Evolutionary conservation across 2,113 vertebrate genomes (phyloP).

Genomic region (Pteropus alecto): DNA sequence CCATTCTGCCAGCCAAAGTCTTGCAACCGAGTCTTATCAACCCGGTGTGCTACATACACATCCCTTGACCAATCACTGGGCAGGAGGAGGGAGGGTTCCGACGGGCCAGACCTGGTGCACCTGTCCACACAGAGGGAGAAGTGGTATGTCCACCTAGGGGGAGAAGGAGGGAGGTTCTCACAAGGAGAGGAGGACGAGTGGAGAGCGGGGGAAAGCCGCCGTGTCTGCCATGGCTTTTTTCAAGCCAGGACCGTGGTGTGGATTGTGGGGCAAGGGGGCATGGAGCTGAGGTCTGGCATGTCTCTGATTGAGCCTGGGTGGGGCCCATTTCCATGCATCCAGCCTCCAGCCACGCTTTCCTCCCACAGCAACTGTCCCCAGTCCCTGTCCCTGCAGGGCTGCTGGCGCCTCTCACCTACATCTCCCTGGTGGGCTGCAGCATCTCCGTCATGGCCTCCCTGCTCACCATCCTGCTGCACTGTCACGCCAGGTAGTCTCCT

Average conservation of each 20-base stretch:
- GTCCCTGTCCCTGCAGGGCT: background rate
- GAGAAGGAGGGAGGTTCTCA: background rate
- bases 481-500: slow-evolving; percentile 61
- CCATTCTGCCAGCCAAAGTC: background rate
- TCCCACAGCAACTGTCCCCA: slow-evolving; percentile 66
- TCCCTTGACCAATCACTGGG: background rate
- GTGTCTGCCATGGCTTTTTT: background rate
- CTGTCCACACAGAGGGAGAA: background rate
- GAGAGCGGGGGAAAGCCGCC: too few species aligned
- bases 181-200: background rate
- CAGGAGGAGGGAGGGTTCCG: background rate
- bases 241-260: background rate
- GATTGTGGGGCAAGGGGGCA: background rate
- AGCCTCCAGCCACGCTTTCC: background rate
- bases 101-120: background rate
- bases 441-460: slow-evolving; percentile 70
- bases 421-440: slow-evolving; percentile 78
- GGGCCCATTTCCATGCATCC: background rate
- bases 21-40: background rate
- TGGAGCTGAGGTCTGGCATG: background rate
- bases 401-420: slow-evolving; percentile 60
- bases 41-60: background rate
- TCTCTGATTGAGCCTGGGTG: background rate
- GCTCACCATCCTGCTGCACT: slow-evolving; percentile 58
- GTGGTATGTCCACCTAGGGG: background rate